These are phyloP conservation scores for Chionodraco myersi DNA, from an alignment of 2,113 vertebrate species.

Conservation along the genomic window DNA sequence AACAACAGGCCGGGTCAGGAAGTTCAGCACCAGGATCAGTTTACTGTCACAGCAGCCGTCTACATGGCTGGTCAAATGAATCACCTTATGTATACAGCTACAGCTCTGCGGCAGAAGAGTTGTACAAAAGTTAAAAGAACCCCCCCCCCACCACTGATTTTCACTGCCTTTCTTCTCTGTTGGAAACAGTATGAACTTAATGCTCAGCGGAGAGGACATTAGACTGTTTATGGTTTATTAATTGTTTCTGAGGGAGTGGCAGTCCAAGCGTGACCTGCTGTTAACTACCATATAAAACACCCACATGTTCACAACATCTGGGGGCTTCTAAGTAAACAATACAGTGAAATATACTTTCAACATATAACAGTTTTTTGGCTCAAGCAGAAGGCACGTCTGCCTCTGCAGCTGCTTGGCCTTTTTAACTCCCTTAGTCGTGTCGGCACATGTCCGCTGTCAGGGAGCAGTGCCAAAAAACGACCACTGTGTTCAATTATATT, in stretches of 20 bases:
- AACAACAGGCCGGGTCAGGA: slow-evolving; percentile 64
- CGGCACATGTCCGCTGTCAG: slow-evolving; percentile 72
- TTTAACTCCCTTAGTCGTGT: slow-evolving; percentile 67
- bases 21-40: slow-evolving; percentile 61
- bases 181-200: slow-evolving; percentile 64
- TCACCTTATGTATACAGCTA: slow-evolving; percentile 53
- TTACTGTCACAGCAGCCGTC: slow-evolving; percentile 39
- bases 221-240: slow-evolving; percentile 78
- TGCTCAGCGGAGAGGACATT: slow-evolving; percentile 72
- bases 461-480: slow-evolving; percentile 71
- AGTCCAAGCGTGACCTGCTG: slow-evolving; percentile 69
- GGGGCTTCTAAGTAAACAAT: slow-evolving; percentile 75
- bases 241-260: slow-evolving; percentile 80
- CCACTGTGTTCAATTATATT: slow-evolving; percentile 80
- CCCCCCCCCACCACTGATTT: slow-evolving; percentile 30
- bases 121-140: slow-evolving; percentile 62
- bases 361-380: slow-evolving; percentile 54
- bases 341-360: slow-evolving; percentile 69
- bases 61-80: slow-evolving; percentile 53
- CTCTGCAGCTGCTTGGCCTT: slow-evolving; percentile 78
- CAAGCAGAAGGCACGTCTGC: slow-evolving; percentile 62
- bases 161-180: slow-evolving; percentile 66
- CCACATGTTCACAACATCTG: slow-evolving; percentile 80
- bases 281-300: slow-evolving; percentile 80
- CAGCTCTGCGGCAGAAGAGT: slow-evolving; percentile 46